Conservation (phyloP, 2,113 vertebrate species). For the Eudyptes chrysolophus region DNA sequence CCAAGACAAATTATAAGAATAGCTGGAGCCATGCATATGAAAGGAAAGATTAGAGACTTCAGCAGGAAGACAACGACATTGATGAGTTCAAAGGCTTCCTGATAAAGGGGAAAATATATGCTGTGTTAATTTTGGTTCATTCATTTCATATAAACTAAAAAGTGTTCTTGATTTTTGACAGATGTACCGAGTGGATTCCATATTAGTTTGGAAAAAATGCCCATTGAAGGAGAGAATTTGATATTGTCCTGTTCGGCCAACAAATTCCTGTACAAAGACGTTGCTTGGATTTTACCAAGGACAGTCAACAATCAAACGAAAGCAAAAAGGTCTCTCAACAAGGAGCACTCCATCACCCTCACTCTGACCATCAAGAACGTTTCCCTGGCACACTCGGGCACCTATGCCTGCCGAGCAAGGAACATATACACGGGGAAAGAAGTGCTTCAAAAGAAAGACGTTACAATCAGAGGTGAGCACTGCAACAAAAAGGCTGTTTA, state of each 20-base stretch:
- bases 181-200: constrained; percentile 88
- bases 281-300: constrained; percentile 84
- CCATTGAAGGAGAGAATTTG: constrained; percentile 87
- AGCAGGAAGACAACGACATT: not conserved
- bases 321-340: constrained; percentile 62
- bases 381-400: constrained; percentile 82
- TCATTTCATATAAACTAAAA: constrained; percentile 10
- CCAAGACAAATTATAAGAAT: not conserved
- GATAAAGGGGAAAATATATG: not conserved
- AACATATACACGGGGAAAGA: constrained; percentile 84
- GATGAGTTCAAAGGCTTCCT: constrained; percentile 12
- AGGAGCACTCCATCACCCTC: constrained; percentile 81
- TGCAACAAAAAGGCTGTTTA: constrained; percentile 82
- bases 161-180: constrained; percentile 68
- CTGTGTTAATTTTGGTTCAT: not conserved
- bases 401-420: constrained; percentile 85
- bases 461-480: constrained; percentile 89
- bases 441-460: constrained; percentile 81
- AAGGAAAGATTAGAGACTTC: constrained; percentile 2
- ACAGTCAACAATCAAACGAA: constrained; percentile 73
- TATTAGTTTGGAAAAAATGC: constrained; percentile 78
- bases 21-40: not conserved
- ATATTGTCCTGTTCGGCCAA: constrained; percentile 87
- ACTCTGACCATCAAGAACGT: constrained; percentile 83
- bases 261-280: constrained; percentile 87